These are phyloP conservation scores for Anhinga anhinga DNA, from an alignment of 2,113 vertebrate species.

Conservation along the genomic window DNA sequence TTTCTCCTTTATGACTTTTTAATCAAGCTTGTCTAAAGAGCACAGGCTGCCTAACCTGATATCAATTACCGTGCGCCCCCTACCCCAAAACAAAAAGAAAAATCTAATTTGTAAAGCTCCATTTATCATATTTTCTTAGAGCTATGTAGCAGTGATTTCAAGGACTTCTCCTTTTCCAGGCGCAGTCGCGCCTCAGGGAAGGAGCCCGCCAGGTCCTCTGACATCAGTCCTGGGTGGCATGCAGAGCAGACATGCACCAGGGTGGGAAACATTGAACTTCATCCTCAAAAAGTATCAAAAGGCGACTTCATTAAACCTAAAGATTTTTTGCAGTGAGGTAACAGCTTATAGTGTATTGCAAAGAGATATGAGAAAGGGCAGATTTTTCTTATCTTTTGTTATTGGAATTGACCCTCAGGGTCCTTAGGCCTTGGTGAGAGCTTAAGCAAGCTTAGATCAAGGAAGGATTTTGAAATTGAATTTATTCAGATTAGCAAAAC, in stretches of 20 bases:
- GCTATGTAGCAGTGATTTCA: background rate
- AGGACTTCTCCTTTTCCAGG: background rate
- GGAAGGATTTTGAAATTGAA: constrained; percentile 90
- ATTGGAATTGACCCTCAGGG: constrained; percentile 82
- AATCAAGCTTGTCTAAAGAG: background rate
- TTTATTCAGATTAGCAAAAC: constrained; percentile 89
- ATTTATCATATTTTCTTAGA: background rate
- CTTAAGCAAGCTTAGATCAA: constrained; percentile 90
- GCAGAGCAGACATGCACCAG: background rate
- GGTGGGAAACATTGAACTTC: constrained; percentile 64
- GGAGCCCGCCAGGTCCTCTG: background rate
- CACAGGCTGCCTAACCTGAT: background rate
- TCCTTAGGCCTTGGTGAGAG: constrained; percentile 78
- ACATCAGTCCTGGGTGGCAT: background rate
- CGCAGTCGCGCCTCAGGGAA: background rate
- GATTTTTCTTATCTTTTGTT: constrained; percentile 82
- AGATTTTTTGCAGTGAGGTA: constrained; percentile 71
- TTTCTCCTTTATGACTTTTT: background rate
- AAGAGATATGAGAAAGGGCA: constrained; percentile 75
- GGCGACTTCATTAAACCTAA: constrained; percentile 73
- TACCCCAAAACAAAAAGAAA: background rate
- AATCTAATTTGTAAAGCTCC: background rate
- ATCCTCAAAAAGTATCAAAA: constrained; percentile 61
- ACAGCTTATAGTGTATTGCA: constrained; percentile 69
- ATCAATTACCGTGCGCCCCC: accelerated